Evolutionary conservation across 2,797 vertebrate species (phyloP).

Genomic region (Malurus leucopterus): DNA sequence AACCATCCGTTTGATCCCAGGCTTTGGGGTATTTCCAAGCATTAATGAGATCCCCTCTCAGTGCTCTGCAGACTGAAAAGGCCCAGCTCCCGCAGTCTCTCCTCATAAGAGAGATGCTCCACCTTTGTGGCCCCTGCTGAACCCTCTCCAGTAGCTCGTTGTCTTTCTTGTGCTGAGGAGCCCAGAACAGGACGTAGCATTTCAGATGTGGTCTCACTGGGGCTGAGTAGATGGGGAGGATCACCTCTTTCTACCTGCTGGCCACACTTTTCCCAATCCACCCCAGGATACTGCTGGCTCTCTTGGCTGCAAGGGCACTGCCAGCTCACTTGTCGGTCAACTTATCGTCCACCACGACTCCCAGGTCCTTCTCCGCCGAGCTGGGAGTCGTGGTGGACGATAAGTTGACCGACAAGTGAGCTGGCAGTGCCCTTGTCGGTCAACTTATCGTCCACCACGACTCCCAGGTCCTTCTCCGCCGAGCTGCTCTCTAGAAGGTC

Average conservation of each 20-base stretch:
- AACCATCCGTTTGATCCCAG: rapidly evolving
- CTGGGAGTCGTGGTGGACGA: too few species aligned
- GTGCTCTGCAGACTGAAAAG: neutral
- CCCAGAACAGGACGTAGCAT: neutral
- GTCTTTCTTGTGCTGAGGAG: neutral
- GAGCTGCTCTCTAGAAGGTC: neutral
- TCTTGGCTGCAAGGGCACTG: neutral
- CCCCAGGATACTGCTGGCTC: too few species aligned
- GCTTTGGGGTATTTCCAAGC: neutral
- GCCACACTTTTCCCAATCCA: too few species aligned
- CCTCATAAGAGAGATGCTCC: neutral
- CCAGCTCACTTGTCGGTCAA: neutral
- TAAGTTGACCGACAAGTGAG: too few species aligned
- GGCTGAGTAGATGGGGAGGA: neutral
- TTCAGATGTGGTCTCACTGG: neutral
- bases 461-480: neutral
- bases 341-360: neutral
- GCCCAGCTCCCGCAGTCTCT: neutral
- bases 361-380: neutral
- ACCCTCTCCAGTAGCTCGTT: neutral
- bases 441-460: neutral
- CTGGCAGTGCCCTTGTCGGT: too few species aligned
- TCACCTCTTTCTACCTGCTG: too few species aligned
- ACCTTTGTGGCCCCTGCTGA: neutral
- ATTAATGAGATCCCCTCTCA: neutral